Percentiles rank a stretch among this genome's conserved stretches.
These are phyloP conservation scores for Podarcis raffonei DNA, from an alignment of 2,113 vertebrate genomes.

Conservation along the genomic window DNA sequence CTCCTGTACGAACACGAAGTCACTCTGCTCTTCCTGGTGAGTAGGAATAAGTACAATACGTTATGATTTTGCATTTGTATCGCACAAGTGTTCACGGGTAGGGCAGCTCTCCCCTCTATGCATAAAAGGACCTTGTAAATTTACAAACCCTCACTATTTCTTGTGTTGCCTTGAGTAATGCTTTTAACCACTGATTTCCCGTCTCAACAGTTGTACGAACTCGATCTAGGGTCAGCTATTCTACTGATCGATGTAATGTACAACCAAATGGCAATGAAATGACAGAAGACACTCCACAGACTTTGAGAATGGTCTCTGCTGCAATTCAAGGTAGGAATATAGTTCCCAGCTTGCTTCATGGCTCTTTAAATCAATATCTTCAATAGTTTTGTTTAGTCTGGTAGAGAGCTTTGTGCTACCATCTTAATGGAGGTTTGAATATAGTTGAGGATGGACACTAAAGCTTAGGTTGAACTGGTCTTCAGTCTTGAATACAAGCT, in stretches of 20 bases:
- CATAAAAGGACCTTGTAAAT: background rate
- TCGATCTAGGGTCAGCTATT: conserved; percentile 58
- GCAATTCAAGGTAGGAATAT: conserved; percentile 68
- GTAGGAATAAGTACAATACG: conserved; percentile 39
- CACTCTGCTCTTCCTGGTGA: conserved; percentile 60
- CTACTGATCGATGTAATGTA: conserved; percentile 57
- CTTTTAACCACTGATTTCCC: conserved; percentile 44
- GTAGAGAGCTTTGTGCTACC: background rate
- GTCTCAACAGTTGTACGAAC: conserved; percentile 59
- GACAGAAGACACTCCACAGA: conserved; percentile 61
- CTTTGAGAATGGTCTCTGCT: conserved; percentile 61
- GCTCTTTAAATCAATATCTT: background rate
- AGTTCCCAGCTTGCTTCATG: conserved; percentile 15
- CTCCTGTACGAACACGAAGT: conserved; percentile 51
- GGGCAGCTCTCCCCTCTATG: background rate
- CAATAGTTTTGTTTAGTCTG: background rate
- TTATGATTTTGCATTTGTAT: background rate
- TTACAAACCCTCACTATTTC: background rate
- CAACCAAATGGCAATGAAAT: conserved; percentile 56
- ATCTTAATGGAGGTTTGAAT: background rate
- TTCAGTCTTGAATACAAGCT: background rate
- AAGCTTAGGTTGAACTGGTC: background rate
- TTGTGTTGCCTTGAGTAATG: background rate
- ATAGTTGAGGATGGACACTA: background rate
- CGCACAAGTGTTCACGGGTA: background rate